A percentile compares a stretch with the other conserved stretches of the same genome.
These are phyloP conservation scores for Papilio aristodemus DNA, from an alignment of 1,140 invertebrate species.

Conservation along the genomic window DNA sequence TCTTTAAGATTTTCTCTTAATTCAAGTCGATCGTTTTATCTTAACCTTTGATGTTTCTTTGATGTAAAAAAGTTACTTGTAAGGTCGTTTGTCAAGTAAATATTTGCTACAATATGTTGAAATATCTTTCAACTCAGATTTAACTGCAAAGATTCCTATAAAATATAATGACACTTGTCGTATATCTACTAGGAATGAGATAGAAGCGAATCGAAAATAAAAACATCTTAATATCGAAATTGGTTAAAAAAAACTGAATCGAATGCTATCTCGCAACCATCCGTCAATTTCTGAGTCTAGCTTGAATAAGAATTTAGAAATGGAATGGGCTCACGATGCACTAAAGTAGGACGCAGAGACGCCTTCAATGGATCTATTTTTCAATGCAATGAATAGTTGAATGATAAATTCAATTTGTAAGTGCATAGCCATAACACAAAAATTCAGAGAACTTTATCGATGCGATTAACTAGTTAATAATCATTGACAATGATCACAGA, in stretches of 20 bases:
- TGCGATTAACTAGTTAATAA: too few relatives aligned
- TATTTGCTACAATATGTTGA: too few relatives aligned
- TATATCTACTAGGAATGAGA: not conserved
- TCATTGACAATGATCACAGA: too few relatives aligned
- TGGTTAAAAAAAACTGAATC: slow-evolving; percentile 20
- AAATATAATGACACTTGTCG: too few relatives aligned
- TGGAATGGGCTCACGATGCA: slow-evolving; percentile 1
- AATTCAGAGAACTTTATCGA: too few relatives aligned
- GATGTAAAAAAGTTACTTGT: not conserved
- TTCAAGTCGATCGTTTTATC: slow-evolving; percentile 2
- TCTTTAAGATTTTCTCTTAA: not conserved
- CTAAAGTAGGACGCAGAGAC: not conserved
- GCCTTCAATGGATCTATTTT: not conserved
- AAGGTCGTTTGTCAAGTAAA: not conserved
- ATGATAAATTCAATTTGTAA: not conserved
- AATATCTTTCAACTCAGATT: too few relatives aligned
- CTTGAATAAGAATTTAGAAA: slow-evolving; percentile 13
- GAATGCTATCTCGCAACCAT: not conserved
- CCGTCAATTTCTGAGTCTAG: slow-evolving; percentile 11
- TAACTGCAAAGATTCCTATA: too few relatives aligned
- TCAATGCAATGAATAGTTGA: not conserved
- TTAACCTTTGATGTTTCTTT: not conserved
- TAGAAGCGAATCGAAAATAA: not conserved
- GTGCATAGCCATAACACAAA: too few relatives aligned
- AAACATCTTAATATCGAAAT: slow-evolving; percentile 5